phyloP scores from a whole-genome alignment of 1,140 invertebrate genomes.

The Prorops nasuta region DNA sequence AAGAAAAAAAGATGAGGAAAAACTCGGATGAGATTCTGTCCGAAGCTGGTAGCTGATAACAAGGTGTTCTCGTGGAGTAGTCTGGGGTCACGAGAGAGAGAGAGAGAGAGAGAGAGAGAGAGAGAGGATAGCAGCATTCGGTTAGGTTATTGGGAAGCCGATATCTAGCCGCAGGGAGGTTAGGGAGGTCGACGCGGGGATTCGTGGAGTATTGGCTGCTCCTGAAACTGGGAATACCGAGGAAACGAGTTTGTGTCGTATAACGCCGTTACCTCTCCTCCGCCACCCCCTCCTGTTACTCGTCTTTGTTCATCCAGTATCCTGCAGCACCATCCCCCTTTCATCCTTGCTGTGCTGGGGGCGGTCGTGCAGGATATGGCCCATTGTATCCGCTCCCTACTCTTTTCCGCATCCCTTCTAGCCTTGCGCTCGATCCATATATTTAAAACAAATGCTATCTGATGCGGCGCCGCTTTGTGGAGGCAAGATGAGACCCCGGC shows the following conservation, averaged over 20 bases:
- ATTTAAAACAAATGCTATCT: conserved; percentile 58
- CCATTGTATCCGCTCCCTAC: conserved; percentile 30
- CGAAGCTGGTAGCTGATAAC: too few species aligned
- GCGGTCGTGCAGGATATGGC: conserved; percentile 26
- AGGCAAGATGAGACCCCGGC: conserved; percentile 45
- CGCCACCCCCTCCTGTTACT: background rate
- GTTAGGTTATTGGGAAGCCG: conserved; percentile 55
- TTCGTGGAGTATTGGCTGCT: conserved; percentile 26
- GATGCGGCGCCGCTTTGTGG: conserved; percentile 52
- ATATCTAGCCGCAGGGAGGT: conserved; percentile 53
- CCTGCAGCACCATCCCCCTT: conserved; percentile 2
- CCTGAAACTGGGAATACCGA: conserved; percentile 33
- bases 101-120: background rate
- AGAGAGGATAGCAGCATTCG: conserved; percentile 24
- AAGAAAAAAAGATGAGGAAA: too few species aligned
- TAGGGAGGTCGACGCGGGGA: conserved; percentile 10
- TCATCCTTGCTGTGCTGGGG: conserved; percentile 10
- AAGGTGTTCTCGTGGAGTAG: conserved; percentile 34
- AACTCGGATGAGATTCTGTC: too few species aligned
- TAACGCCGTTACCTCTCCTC: background rate
- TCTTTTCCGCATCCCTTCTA: conserved; percentile 21
- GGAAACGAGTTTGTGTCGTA: background rate
- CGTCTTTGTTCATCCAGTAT: conserved; percentile 3
- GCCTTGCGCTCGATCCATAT: conserved; percentile 42
- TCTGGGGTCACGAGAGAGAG: too few species aligned